A percentile compares a stretch with the other conserved stretches of the same genome.
phyloP scores from a whole-genome alignment of 2,888 invertebrate species.

The Drosophila atripex region DNA sequence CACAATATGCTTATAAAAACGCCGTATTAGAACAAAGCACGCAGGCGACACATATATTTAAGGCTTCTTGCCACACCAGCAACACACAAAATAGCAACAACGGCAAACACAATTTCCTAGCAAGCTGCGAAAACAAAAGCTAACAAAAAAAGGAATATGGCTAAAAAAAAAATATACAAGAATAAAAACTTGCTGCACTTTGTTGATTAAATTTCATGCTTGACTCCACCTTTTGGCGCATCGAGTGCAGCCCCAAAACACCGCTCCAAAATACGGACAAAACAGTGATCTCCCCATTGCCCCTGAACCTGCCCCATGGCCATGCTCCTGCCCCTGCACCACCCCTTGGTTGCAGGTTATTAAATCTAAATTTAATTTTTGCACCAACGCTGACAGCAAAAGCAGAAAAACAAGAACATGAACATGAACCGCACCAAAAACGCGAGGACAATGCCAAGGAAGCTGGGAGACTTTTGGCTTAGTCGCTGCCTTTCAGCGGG shows the following conservation, averaged over 20 bases:
- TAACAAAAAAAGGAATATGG: conserved; percentile 5
- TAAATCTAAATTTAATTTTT: conserved; percentile 65
- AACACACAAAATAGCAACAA: conserved; percentile 20
- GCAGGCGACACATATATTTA: conserved; percentile 70
- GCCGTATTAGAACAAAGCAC: conserved; percentile 56
- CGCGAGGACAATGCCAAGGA: conserved; percentile 30
- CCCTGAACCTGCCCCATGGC: not conserved
- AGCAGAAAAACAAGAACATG: conserved; percentile 27
- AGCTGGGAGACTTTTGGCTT: conserved; percentile 26
- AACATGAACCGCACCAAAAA: conserved; percentile 12
- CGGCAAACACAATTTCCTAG: conserved; percentile 46
- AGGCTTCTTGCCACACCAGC: conserved; percentile 50
- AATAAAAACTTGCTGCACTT: conserved; percentile 67
- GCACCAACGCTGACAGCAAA: conserved; percentile 39
- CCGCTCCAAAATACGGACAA: conserved; percentile 39
- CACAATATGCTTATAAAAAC: conserved; percentile 42
- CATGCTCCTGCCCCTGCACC: not conserved
- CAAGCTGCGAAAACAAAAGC: conserved; percentile 41
- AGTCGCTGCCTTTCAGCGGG: conserved; percentile 24
- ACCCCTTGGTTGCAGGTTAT: conserved; percentile 38
- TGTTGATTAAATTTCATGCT: conserved; percentile 74
- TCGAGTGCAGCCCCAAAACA: conserved; percentile 39
- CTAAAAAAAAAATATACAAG: conserved; percentile 10
- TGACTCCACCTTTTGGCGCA: conserved; percentile 59
- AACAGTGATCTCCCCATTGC: conserved; percentile 6